A percentile compares a stretch with the other conserved stretches of the same genome.
phyloP scores from a whole-genome alignment of 64 coral and sea anemone species.

The Exaiptasia diaphana region DNA sequence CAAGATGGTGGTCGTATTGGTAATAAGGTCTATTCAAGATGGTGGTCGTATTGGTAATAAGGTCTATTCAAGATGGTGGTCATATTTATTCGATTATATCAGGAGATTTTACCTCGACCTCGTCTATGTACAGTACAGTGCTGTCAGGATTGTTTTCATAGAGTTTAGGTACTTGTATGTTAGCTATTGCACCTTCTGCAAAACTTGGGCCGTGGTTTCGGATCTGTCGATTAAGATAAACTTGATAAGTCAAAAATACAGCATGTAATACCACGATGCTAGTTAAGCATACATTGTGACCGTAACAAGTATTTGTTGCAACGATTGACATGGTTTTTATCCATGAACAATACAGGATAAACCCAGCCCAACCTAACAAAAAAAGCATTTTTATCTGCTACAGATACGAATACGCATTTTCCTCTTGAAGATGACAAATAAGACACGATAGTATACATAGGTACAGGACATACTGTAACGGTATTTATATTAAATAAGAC shows the following conservation, averaged over 20 bases:
- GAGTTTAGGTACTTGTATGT: slow-evolving; percentile 20
- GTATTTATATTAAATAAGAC: background rate
- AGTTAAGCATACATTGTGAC: background rate
- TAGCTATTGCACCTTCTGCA: slow-evolving; percentile 9
- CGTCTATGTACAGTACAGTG: slow-evolving; percentile 22
- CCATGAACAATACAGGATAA: background rate
- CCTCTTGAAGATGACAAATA: too few relatives aligned
- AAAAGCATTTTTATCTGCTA: background rate
- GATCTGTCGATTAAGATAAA: slow-evolving; percentile 13
- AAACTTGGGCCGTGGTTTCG: slow-evolving; percentile 34
- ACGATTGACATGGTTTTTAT: too few relatives aligned
- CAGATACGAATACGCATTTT: background rate
- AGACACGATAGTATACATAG: too few relatives aligned
- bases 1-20: background rate
- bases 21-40: background rate
- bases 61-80: background rate
- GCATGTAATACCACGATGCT: background rate
- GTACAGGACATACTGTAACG: too few relatives aligned
- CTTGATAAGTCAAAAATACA: background rate
- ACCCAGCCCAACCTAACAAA: background rate
- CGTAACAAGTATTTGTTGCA: background rate
- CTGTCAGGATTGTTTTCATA: slow-evolving; percentile 10
- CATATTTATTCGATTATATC: background rate
- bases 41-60: background rate
- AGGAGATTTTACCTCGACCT: slow-evolving; percentile 21